Evolutionary conservation across 2,888 invertebrate genomes (phyloP), one percentile per base, ranked within the genome.

Genomic region (Gari tellinella): DNA sequence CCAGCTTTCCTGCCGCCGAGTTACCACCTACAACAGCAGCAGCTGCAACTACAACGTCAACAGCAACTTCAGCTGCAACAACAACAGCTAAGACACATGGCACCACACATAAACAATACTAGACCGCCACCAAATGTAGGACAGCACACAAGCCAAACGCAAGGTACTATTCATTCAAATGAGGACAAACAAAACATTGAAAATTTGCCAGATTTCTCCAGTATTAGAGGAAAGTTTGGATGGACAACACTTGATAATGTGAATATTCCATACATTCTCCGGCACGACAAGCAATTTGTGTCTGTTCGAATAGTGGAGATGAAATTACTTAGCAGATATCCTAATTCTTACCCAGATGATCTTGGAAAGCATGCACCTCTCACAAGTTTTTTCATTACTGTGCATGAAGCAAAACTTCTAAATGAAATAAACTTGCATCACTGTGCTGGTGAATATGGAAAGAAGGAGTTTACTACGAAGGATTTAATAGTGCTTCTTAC

Each of bases 241-340:
- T 98, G 98, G 98, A 95, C 95, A 72, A 95, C 95, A 85, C 94
- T 98, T 56, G 97, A 96, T 74, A 96, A 89, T 25, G 89, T 92
- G 4, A 90, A 91, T 77, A 85, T 98, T 89, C 98, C 98, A 0
- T 97, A 96, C 91, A 96, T 98, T 81, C 95, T 95, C 89, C 94
- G 98, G 15, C 86, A 95, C 58, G 94, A 95, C 19, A 96, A 96
- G 90, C 96, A 96, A 91, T 98, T 96, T 91, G 96, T 97, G 90
- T 96, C 97, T n/a, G 97, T 98, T 58, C 94, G 97, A 63, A 97
- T 98, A 95, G 96, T 98, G 25, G 98, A 98, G 92, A 94, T 95
- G 88, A 97, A 97, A 92, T 94, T 97, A 46, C 81, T 90, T 15
- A 88, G 87, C 67, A 83, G 87, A 49, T 90, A 90, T 73, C 89